Conservation (phyloP, 2,888 invertebrate genomes). For the Myopa tessellatipennis region DNA sequence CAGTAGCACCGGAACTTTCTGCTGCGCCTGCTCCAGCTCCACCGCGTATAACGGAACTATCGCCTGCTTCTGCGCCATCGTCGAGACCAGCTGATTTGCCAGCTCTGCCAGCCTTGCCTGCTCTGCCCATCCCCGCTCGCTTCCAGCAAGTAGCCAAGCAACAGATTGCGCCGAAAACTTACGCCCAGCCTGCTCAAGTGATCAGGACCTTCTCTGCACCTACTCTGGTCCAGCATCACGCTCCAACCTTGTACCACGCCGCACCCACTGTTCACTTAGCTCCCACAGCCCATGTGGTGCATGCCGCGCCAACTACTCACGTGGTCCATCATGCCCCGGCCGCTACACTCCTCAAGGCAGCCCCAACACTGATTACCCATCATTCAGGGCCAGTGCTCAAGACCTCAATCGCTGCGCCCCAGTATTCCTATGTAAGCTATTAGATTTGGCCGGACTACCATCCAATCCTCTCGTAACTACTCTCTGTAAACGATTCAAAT, state of each 20-base stretch:
- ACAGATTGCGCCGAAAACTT: conserved; percentile 41
- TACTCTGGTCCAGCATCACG: conserved; percentile 55
- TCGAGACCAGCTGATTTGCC: too few relatives aligned
- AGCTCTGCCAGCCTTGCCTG: conserved; percentile 24
- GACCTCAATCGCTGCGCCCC: conserved; percentile 52
- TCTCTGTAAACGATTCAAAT: too few relatives aligned
- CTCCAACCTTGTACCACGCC: conserved; percentile 47
- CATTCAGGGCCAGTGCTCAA: conserved; percentile 55
- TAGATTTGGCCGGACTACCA: neutral
- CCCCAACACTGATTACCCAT: conserved; percentile 45
- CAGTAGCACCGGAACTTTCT: conserved; percentile 41
- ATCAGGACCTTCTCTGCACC: conserved; percentile 53
- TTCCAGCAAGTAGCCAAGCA: conserved; percentile 22
- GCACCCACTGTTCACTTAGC: conserved; percentile 48
- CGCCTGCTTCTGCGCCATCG: neutral
- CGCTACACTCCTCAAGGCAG: conserved; percentile 47
- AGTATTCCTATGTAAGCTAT: conserved; percentile 59
- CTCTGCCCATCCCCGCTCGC: neutral
- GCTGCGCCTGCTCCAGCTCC: conserved; percentile 34
- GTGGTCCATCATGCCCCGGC: conserved; percentile 47
- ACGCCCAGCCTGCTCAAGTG: conserved; percentile 46
- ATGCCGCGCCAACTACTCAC: conserved; percentile 44
- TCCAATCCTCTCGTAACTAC: too few relatives aligned
- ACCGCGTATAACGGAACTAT: neutral
- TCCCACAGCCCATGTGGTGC: conserved; percentile 45